Conservation (phyloP, 2,888 invertebrate species). For the Pseudolycoriella hygida region DNA sequence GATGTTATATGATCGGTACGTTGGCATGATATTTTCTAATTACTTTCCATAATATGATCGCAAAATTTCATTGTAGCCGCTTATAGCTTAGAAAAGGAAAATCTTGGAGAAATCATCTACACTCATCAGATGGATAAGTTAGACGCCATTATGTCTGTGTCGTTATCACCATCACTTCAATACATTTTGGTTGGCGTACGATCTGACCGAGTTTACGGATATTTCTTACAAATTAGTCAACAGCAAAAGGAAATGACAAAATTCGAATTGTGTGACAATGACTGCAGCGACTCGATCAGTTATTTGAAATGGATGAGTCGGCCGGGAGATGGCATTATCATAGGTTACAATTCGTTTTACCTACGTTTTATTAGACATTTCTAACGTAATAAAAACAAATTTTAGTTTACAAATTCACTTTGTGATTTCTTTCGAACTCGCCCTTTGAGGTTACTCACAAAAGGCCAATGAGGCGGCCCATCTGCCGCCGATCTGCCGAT, state of each 20-base stretch:
- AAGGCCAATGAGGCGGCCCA: too few species aligned
- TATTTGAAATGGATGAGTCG: constrained; percentile 2
- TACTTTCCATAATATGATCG: too few species aligned
- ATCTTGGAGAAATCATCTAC: constrained; percentile 2
- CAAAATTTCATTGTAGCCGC: constrained; percentile 2
- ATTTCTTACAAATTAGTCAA: constrained; percentile 4
- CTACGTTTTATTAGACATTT: not conserved
- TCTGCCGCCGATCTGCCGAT: too few species aligned
- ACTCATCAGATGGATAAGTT: not conserved
- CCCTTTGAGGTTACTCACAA: too few species aligned
- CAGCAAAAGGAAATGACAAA: not conserved
- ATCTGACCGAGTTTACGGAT: not conserved
- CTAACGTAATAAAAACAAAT: not conserved
- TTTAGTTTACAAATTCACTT: too few species aligned
- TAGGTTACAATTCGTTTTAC: constrained; percentile 4
- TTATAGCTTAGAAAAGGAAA: constrained; percentile 3
- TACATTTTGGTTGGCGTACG: constrained; percentile 3
- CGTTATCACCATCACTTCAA: constrained; percentile 3
- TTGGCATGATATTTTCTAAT: not conserved
- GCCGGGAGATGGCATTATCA: constrained; percentile 5
- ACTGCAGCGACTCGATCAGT: constrained; percentile 2
- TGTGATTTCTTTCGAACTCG: too few species aligned
- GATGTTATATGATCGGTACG: not conserved
- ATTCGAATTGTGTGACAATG: not conserved
- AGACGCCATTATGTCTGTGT: constrained; percentile 4